A percentile compares a stretch with the other conserved stretches of the same genome.
Evolutionary conservation across 1,140 invertebrate species (phyloP).

Genomic region (Drosophila biarmipes): DNA sequence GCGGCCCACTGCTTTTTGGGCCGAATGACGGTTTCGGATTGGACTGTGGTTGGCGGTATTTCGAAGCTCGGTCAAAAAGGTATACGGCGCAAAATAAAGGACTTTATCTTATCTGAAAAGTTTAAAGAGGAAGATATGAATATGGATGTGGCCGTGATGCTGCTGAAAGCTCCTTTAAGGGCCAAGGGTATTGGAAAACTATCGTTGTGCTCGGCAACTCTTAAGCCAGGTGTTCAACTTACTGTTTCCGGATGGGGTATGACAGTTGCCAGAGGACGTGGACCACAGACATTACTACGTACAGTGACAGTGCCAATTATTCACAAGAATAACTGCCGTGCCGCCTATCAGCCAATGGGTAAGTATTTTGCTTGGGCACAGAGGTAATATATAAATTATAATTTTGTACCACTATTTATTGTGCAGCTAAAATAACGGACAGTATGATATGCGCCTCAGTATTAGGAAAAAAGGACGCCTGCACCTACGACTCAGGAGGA

Average conservation of each 20-base stretch:
- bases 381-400: too few relatives aligned
- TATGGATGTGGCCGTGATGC: constrained; percentile 63
- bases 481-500: constrained; percentile 71
- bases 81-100: constrained; percentile 1
- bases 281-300: constrained; percentile 28
- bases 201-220: constrained; percentile 17
- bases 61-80: constrained; percentile 26
- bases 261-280: background rate
- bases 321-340: constrained; percentile 19
- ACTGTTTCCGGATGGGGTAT: constrained; percentile 65
- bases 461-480: constrained; percentile 59
- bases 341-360: constrained; percentile 10
- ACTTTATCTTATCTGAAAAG: constrained; percentile 9
- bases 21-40: background rate
- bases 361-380: background rate
- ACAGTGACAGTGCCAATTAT: constrained; percentile 52
- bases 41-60: constrained; percentile 37
- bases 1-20: constrained; percentile 61
- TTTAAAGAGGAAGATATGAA: constrained; percentile 38
- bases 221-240: background rate
- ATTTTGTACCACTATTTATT: background rate
- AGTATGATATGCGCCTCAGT: constrained; percentile 69
- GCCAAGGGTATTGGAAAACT: constrained; percentile 17
- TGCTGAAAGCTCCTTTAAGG: constrained; percentile 8
- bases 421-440: constrained; percentile 25